Base-by-base conservation (phyloP, 2,888 invertebrate genomes). In the Cyaniris semiargus region DNA sequence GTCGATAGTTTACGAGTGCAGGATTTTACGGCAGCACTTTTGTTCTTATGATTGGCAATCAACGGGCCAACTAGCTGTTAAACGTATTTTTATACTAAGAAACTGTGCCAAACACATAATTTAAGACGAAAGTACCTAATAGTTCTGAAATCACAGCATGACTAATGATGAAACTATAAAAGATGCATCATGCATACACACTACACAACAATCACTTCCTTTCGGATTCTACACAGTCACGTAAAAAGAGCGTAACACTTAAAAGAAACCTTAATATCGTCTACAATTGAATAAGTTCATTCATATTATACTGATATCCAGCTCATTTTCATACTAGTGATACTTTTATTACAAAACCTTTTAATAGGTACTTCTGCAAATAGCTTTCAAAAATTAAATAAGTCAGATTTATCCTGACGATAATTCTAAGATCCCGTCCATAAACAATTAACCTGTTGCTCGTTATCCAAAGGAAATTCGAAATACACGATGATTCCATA, bases 1-100 rank as follows among this genome's bases (percentile, higher is more conserved):
- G 87, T 89, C 91, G 88, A 91, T 92, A 92, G 87, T 92, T 92
- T 92, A 93, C 89, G 92, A 90, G 88, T 85, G 86, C 87, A 84
- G 84, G 86, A 86, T 88, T 93, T 93, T 93, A 93, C 87, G 88
- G 87, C 80, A 81, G 82, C 79, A 72, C 76, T 80, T 80, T 80
- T 81, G 80, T 79, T 80, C 80, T 31, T 76, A 56, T 71, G 53
- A 76, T 56, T 76, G 76, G 71, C 71, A 56, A 76, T 71, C 56
- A 76, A 56, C n/a, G 44, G n/a, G 48, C 27, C 66, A 66, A 31
- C 44, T 76, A 70, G 70, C 23, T 48, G 27, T 10, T n/a, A 76
- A 21, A 44, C 15, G 23, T 18, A 48, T 48, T 44, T 44, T 70
- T 76, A 74, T 31, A 27, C 66, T 21, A 4, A 31, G 27, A 66